Percentiles rank a stretch among this genome's conserved stretches.
phyloP scores from a whole-genome alignment of 2,797 vertebrate species.

The Mus minutoides region DNA sequence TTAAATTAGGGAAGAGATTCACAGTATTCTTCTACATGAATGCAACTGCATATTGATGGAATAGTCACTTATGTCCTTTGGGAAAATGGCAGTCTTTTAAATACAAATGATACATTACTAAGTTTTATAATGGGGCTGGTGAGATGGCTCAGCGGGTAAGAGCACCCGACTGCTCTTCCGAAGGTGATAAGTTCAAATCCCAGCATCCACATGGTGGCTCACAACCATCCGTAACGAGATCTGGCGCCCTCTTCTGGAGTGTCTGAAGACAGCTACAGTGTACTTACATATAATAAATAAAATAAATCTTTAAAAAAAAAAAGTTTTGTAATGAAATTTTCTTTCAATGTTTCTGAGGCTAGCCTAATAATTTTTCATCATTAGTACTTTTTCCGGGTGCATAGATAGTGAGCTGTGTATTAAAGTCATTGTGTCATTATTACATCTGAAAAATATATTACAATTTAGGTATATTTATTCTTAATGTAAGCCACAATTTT shows the following conservation, averaged over 20 bases:
- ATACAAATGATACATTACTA: background rate
- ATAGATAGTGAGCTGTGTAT: background rate
- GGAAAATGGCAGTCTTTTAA: background rate
- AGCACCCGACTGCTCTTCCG: too few species aligned
- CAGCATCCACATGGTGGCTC: too few species aligned
- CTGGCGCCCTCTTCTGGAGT: too few species aligned
- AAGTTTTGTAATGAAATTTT: background rate
- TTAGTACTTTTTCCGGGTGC: background rate
- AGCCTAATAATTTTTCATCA: background rate
- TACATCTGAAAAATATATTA: background rate
- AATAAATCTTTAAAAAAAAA: too few species aligned
- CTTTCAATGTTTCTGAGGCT: background rate
- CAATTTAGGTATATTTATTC: slow-evolving; percentile 23
- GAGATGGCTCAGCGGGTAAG: too few species aligned
- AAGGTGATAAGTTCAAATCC: too few species aligned
- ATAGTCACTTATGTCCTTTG: background rate
- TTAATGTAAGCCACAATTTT: slow-evolving; percentile 32
- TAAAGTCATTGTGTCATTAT: background rate
- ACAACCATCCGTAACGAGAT: too few species aligned
- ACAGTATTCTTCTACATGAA: background rate
- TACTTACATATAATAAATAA: too few species aligned
- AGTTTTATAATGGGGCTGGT: background rate
- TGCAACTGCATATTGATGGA: background rate
- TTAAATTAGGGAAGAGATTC: background rate
- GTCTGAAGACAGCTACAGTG: too few species aligned